Evolutionary conservation across 2,113 vertebrate genomes (phyloP).

Genomic region (Entelurus aequoreus): DNA sequence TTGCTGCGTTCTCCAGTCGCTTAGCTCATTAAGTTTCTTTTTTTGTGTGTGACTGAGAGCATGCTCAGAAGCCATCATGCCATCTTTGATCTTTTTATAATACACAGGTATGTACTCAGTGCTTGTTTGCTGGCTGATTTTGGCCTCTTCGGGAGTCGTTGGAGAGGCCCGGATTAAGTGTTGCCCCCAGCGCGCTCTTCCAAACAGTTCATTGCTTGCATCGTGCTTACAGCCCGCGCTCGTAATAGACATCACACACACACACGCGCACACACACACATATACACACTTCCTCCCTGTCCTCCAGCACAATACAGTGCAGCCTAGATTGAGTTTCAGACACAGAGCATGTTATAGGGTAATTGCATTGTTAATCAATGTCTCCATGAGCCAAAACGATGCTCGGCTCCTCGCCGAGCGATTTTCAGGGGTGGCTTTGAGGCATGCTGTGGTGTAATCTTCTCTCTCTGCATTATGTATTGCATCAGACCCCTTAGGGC

Average conservation of each 20-base stretch:
- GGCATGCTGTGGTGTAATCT: slow-evolving; percentile 63
- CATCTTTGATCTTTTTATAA: slow-evolving; percentile 29
- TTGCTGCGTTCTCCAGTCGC: slow-evolving; percentile 18
- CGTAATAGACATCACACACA: slow-evolving; percentile 39
- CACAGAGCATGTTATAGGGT: slow-evolving; percentile 69
- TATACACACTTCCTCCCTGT: slow-evolving; percentile 30
- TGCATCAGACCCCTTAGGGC: slow-evolving; percentile 29
- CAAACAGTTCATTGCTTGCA: slow-evolving; percentile 18
- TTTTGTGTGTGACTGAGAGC: slow-evolving; percentile 11
- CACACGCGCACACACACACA: slow-evolving; percentile 28
- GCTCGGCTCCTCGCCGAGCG: slow-evolving; percentile 47
- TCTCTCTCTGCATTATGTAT: slow-evolving; percentile 58
- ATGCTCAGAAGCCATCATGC: slow-evolving; percentile 16
- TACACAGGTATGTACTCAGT: slow-evolving; percentile 38
- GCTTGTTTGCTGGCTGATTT: slow-evolving; percentile 38
- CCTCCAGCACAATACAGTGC: slow-evolving; percentile 53
- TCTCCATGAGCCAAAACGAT: slow-evolving; percentile 66
- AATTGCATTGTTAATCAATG: slow-evolving; percentile 79
- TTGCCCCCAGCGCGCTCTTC: slow-evolving; percentile 35
- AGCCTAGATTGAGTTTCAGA: slow-evolving; percentile 69
- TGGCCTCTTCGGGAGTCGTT: slow-evolving; percentile 33
- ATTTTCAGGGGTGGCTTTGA: slow-evolving; percentile 58
- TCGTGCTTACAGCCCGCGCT: slow-evolving; percentile 37
- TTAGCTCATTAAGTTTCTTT: slow-evolving; percentile 25
- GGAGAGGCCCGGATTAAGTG: slow-evolving; percentile 34